Conservation (phyloP, 2,113 vertebrate genomes). For the Amphiprion ocellaris region DNA sequence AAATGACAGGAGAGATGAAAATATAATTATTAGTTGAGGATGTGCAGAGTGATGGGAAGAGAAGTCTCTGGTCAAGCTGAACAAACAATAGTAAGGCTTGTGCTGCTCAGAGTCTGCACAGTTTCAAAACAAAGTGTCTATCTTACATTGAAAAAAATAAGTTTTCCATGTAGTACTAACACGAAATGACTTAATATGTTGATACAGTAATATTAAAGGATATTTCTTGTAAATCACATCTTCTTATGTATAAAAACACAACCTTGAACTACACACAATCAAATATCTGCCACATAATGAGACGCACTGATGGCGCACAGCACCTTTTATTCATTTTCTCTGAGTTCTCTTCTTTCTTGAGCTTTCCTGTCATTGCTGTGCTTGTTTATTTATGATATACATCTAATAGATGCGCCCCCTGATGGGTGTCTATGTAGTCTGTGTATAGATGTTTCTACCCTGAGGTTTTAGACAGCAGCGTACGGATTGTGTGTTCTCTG, state of each 20-base stretch:
- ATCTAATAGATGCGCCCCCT: constrained; percentile 27
- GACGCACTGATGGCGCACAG: not conserved
- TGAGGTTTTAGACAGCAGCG: constrained; percentile 53
- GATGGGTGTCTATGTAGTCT: constrained; percentile 32
- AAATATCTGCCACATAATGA: not conserved
- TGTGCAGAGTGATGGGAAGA: not conserved
- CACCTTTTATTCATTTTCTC: not conserved
- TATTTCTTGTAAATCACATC: not conserved
- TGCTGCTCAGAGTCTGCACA: not conserved
- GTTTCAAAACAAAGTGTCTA: not conserved
- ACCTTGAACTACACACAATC: not conserved
- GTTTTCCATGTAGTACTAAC: not conserved
- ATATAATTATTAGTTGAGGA: not conserved
- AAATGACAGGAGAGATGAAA: constrained; percentile 38
- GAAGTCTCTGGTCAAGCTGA: not conserved
- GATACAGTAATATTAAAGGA: not conserved
- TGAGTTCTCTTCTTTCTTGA: constrained; percentile 11
- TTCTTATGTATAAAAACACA: not conserved
- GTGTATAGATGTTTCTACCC: constrained; percentile 45
- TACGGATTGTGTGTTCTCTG: constrained; percentile 43
- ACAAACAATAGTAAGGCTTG: not conserved
- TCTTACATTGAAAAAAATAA: not conserved
- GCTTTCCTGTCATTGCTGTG: constrained; percentile 5
- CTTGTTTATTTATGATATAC: constrained; percentile 51
- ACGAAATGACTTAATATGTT: not conserved